A percentile compares a stretch with the other conserved stretches of the same genome.
Conservation (phyloP, 2,113 vertebrate genomes). For the Thunnus maccoyii region DNA sequence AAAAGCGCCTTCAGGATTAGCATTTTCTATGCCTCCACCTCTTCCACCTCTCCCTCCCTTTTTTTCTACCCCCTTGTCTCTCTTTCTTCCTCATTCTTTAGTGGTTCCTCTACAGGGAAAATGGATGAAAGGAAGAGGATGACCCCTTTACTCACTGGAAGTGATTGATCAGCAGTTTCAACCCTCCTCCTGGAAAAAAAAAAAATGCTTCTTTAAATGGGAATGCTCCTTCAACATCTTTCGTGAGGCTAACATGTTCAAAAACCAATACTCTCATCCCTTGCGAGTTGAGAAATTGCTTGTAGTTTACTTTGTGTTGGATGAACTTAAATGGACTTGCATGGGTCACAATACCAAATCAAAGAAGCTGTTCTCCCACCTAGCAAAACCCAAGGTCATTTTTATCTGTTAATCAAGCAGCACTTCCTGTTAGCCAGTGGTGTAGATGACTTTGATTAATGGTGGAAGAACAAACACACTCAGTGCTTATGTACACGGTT, state of each 20-base stretch:
- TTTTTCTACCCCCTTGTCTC: constrained; percentile 57
- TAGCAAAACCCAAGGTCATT: constrained; percentile 58
- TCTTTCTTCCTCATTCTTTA: constrained; percentile 67
- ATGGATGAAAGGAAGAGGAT: constrained; percentile 77
- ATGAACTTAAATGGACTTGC: constrained; percentile 43
- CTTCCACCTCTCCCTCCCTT: constrained; percentile 64
- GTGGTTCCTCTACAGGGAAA: constrained; percentile 62
- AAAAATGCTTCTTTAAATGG: constrained; percentile 53
- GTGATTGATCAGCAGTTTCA: constrained; percentile 82
- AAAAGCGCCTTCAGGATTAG: constrained; percentile 73
- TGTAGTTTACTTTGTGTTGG: constrained; percentile 30
- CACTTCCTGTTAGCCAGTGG: constrained; percentile 70
- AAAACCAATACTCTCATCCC: constrained; percentile 25
- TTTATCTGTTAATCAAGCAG: constrained; percentile 71
- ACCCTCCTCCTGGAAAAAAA: constrained; percentile 46
- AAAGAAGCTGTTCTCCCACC: constrained; percentile 44
- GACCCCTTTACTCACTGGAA: constrained; percentile 76
- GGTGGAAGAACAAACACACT: constrained; percentile 80
- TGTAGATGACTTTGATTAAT: constrained; percentile 80
- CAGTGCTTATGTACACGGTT: constrained; percentile 71
- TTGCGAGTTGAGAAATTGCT: constrained; percentile 27
- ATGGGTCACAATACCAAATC: not conserved
- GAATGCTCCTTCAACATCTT: constrained; percentile 50
- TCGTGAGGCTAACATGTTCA: constrained; percentile 47
- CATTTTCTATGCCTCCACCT: constrained; percentile 77